Evolutionary conservation across 2,888 invertebrate genomes (phyloP).

Genomic region (Eristalis pertinax): DNA sequence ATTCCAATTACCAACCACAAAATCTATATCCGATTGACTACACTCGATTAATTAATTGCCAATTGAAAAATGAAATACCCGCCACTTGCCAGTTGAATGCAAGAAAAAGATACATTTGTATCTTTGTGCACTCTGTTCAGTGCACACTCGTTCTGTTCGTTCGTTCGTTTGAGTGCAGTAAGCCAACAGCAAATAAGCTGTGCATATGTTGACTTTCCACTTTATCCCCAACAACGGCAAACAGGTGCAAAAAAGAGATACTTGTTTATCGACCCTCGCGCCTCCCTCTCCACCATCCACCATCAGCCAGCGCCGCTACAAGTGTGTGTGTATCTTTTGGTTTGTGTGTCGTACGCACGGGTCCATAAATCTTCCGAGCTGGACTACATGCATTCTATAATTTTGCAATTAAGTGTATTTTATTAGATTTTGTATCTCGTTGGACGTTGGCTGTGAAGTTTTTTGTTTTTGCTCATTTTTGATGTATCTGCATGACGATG

Average conservation of each 20-base stretch:
- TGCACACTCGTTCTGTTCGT: not conserved
- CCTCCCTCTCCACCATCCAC: not conserved
- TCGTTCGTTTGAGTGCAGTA: not conserved
- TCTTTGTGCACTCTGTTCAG: not conserved
- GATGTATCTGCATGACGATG: conserved; percentile 51
- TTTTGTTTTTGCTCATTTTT: not conserved
- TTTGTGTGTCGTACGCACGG: conserved; percentile 17
- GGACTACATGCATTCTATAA: conserved; percentile 58
- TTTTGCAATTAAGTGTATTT: conserved; percentile 58
- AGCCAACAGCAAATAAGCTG: conserved; percentile 19
- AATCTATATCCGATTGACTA: conserved; percentile 53
- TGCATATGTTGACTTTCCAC: conserved; percentile 39
- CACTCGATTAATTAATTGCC: conserved; percentile 70
- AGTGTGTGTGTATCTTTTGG: not conserved
- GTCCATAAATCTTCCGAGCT: conserved; percentile 46
- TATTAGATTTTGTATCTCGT: conserved; percentile 61
- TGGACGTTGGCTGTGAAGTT: conserved; percentile 14
- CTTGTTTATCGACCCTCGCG: conserved; percentile 5
- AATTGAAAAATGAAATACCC: conserved; percentile 65
- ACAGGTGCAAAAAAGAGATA: conserved; percentile 63
- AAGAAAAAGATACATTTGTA: conserved; percentile 57
- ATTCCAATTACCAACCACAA: conserved; percentile 58
- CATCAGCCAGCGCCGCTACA: not conserved
- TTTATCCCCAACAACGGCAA: conserved; percentile 33
- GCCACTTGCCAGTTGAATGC: conserved; percentile 46